These are phyloP conservation scores for Rallus crepitans DNA, from an alignment of 2,797 vertebrate species.

Conservation along the genomic window DNA sequence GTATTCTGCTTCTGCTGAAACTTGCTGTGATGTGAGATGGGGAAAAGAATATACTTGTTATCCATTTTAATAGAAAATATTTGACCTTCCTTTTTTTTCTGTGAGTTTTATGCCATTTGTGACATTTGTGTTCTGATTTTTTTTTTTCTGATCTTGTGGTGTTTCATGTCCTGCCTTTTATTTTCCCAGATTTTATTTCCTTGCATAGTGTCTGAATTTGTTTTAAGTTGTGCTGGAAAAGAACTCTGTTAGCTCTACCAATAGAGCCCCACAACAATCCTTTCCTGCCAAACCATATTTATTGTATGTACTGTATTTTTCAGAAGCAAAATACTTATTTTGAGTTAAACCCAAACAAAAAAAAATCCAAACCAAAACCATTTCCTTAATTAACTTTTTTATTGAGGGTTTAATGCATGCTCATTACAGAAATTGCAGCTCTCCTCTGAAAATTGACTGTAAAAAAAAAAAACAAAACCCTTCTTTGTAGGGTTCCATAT, in stretches of 20 bases:
- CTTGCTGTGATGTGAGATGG: background rate
- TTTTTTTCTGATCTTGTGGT: background rate
- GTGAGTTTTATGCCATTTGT: background rate
- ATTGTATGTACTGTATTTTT: background rate
- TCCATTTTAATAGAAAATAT: background rate
- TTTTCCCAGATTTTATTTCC: background rate
- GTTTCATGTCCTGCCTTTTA: background rate
- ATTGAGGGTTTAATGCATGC: conserved; percentile 43
- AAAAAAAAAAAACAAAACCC: background rate
- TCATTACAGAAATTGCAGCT: conserved; percentile 55
- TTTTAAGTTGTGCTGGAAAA: background rate
- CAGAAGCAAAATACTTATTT: conserved; percentile 30
- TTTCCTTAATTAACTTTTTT: conserved; percentile 70
- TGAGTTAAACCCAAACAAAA: background rate
- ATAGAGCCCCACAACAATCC: background rate
- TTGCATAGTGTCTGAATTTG: background rate
- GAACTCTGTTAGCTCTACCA: background rate
- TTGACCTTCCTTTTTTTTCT: background rate
- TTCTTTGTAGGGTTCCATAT: conserved; percentile 6
- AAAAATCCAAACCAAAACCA: background rate
- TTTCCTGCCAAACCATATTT: background rate
- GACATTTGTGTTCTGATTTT: background rate
- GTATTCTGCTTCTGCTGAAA: background rate
- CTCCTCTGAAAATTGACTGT: conserved; percentile 17
- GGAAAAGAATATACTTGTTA: background rate